Conservation (phyloP, 2,113 vertebrate species). For the Cariama cristata region DNA sequence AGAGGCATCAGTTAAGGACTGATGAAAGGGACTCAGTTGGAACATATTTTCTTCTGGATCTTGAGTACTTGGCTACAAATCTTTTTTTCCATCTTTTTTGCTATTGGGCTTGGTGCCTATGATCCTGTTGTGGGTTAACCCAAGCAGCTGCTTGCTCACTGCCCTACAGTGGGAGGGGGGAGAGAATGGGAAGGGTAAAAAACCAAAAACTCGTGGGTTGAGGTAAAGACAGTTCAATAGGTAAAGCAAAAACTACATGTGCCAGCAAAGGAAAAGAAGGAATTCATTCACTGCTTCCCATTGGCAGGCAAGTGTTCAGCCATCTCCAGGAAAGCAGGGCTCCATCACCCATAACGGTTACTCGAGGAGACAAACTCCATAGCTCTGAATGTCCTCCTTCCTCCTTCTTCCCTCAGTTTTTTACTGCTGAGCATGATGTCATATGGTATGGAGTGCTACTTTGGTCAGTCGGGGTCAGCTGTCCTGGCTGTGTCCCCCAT, state of each 20-base stretch:
- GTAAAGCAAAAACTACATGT: background rate
- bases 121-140: background rate
- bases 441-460: background rate
- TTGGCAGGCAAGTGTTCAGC: accelerated
- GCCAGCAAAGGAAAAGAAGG: background rate
- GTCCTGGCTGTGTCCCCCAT: background rate
- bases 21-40: background rate
- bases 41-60: background rate
- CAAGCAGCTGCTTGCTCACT: background rate
- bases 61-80: background rate
- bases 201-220: background rate
- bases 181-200: background rate
- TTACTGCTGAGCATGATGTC: background rate
- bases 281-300: background rate
- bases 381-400: background rate
- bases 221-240: background rate
- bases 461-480: background rate
- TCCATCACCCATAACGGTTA: accelerated
- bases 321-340: background rate
- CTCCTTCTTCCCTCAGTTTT: background rate
- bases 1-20: background rate
- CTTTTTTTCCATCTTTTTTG: background rate
- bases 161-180: background rate
- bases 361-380: background rate
- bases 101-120: background rate